A percentile compares a stretch with the other conserved stretches of the same genome.
These are phyloP conservation scores for Brenthis daphne DNA, from an alignment of 2,888 invertebrate species.

Conservation along the genomic window DNA sequence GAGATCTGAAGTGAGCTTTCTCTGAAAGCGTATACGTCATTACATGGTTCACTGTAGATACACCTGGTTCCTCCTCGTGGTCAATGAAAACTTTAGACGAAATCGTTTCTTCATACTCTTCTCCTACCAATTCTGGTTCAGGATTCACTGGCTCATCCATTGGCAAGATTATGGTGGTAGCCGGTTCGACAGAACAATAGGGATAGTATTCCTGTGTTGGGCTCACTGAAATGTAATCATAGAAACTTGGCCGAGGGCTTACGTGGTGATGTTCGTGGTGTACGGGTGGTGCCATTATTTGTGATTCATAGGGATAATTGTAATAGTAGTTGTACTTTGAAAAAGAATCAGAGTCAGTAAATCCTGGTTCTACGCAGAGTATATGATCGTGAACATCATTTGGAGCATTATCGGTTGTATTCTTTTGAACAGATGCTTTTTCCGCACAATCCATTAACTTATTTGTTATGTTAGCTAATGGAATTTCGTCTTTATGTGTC, in stretches of 20 bases:
- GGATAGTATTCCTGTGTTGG: slow-evolving; percentile 54
- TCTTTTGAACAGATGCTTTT: not conserved
- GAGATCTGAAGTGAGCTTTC: slow-evolving; percentile 67
- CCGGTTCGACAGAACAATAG: slow-evolving; percentile 58
- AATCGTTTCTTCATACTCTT: slow-evolving; percentile 70
- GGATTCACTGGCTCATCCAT: slow-evolving; percentile 54
- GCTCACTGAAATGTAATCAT: slow-evolving; percentile 59
- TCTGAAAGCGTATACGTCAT: slow-evolving; percentile 71
- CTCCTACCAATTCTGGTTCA: slow-evolving; percentile 66
- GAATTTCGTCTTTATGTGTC: slow-evolving; percentile 43
- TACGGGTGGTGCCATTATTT: slow-evolving; percentile 52
- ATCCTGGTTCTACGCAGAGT: slow-evolving; percentile 40
- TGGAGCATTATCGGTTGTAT: not conserved
- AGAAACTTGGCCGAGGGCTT: slow-evolving; percentile 60
- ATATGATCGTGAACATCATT: slow-evolving; percentile 12
- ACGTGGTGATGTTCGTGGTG: slow-evolving; percentile 53
- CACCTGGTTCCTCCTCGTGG: slow-evolving; percentile 65
- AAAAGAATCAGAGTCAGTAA: slow-evolving; percentile 33
- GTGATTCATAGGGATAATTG: slow-evolving; percentile 55
- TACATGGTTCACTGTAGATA: slow-evolving; percentile 69
- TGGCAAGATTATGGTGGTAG: slow-evolving; percentile 49
- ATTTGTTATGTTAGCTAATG: slow-evolving; percentile 14
- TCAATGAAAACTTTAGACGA: slow-evolving; percentile 67
- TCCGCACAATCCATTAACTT: slow-evolving; percentile 6
- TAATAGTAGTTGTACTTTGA: slow-evolving; percentile 45